phyloP scores from a whole-genome alignment of 1,140 invertebrate genomes.

The Nephotettix cincticeps region DNA sequence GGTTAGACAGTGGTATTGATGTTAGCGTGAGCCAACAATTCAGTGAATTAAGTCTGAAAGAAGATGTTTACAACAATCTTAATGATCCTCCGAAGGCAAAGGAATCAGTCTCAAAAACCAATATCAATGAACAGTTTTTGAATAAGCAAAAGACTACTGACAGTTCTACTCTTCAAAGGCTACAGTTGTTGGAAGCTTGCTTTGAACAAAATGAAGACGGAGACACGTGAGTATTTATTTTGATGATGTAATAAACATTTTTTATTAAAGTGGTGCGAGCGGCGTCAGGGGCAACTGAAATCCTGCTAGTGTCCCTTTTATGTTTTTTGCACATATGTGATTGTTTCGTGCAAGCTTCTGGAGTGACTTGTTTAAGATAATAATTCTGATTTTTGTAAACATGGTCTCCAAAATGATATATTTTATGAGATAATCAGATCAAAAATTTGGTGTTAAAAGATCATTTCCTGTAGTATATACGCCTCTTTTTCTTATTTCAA shows the following conservation, averaged over 20 bases:
- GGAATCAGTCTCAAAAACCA: neutral
- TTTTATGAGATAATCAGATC: too few relatives aligned
- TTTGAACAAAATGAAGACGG: constrained; percentile 67
- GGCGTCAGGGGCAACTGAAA: too few relatives aligned
- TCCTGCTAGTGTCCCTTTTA: neutral
- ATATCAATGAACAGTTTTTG: constrained; percentile 23
- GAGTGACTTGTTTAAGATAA: too few relatives aligned
- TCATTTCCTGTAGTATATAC: too few relatives aligned
- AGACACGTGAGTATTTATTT: constrained; percentile 62
- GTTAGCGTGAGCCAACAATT: constrained; percentile 55
- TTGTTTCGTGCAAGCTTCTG: too few relatives aligned
- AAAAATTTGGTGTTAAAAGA: too few relatives aligned
- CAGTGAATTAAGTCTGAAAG: constrained; percentile 51
- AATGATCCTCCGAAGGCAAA: constrained; percentile 21
- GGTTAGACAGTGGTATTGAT: constrained; percentile 54
- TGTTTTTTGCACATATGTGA: too few relatives aligned
- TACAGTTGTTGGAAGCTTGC: constrained; percentile 55
- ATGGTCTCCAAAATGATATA: neutral
- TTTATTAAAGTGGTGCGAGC: too few relatives aligned
- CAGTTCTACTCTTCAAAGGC: neutral
- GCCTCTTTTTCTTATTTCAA: too few relatives aligned
- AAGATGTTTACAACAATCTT: constrained; percentile 22
- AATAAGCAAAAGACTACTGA: constrained; percentile 25
- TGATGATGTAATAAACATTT: neutral
- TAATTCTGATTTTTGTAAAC: too few relatives aligned